phyloP scores from a whole-genome alignment of 1,140 invertebrate species.

The Telenomus remus region DNA sequence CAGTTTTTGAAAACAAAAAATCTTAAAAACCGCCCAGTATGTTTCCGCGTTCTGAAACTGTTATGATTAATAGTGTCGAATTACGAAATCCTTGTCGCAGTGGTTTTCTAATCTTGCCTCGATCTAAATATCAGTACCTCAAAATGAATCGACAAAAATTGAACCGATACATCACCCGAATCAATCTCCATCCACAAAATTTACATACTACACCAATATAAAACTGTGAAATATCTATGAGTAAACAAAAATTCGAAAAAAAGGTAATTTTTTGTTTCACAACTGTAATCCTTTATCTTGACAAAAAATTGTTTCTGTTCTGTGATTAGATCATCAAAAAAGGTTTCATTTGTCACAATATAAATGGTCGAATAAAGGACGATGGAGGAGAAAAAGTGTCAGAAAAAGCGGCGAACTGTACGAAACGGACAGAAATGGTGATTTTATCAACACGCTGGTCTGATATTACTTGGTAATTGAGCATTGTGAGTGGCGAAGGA shows the following conservation, averaged over 20 bases:
- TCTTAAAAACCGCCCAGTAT: conserved; percentile 2
- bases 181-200: no score
- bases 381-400: background rate
- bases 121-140: no score
- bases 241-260: no score
- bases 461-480: conserved; percentile 54
- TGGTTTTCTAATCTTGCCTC: background rate
- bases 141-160: background rate
- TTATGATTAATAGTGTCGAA: conserved; percentile 37
- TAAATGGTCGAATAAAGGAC: background rate
- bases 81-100: conserved; percentile 19
- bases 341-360: no score
- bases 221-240: no score
- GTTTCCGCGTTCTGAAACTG: conserved; percentile 5
- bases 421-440: conserved; percentile 40
- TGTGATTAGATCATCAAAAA: no score
- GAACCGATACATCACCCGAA: no score
- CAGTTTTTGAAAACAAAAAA: conserved; percentile 21
- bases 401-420: conserved; percentile 7
- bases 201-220: no score
- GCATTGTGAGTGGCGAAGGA: conserved; percentile 49
- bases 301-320: no score
- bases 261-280: no score
- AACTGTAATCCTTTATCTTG: no score
- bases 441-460: conserved; percentile 50